Conservation (phyloP, 2,888 invertebrate genomes). For the Phalangium opilio region DNA sequence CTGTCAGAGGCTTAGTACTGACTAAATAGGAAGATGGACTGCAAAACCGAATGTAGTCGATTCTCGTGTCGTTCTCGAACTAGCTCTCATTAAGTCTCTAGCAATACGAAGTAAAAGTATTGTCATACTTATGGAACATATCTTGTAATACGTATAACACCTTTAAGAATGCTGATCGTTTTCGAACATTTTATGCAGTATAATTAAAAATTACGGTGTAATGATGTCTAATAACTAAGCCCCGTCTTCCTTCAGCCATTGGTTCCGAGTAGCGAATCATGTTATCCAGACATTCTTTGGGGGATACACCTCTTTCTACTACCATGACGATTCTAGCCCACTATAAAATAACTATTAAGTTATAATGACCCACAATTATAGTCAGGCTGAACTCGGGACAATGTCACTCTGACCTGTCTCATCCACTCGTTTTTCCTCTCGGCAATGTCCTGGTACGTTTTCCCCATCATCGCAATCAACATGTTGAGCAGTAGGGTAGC, state of each 20-base stretch:
- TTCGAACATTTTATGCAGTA: no score
- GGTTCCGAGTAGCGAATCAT: conserved; percentile 85
- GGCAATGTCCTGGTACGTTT: conserved; percentile 94
- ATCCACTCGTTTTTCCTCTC: conserved; percentile 97
- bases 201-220: conserved; percentile 9
- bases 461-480: conserved; percentile 99
- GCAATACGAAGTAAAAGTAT: no score
- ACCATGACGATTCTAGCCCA: conserved; percentile 97
- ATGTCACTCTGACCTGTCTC: conserved; percentile 48
- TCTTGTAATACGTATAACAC: no score
- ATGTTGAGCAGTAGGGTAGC: conserved; percentile 89
- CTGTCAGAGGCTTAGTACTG: no score
- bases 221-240: conserved; percentile 12
- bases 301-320: conserved; percentile 89
- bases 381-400: neutral
- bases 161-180: no score
- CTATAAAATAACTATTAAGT: conserved; percentile 35
- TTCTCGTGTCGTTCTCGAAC: no score
- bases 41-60: no score
- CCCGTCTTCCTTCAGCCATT: conserved; percentile 29
- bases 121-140: no score
- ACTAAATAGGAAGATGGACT: no score
- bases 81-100: no score
- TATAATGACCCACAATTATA: no score
- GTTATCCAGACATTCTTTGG: conserved; percentile 66